These are phyloP conservation scores for Myathropa florea DNA, from an alignment of 2,888 invertebrate species.

Conservation along the genomic window DNA sequence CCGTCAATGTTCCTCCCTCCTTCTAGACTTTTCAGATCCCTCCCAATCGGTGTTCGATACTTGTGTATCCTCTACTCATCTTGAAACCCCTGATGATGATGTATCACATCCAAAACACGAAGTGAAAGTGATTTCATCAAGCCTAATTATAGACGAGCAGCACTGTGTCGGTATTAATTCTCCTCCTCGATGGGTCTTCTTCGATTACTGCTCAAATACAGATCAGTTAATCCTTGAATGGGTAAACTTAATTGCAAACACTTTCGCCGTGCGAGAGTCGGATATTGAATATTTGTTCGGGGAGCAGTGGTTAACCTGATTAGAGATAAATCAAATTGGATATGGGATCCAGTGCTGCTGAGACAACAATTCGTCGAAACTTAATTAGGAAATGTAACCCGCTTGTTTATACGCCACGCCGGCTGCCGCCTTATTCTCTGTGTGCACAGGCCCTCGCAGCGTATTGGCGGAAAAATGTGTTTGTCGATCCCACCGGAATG, in stretches of 20 bases:
- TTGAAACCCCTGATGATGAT: no score
- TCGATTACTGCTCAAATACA: not conserved
- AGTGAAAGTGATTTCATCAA: not conserved
- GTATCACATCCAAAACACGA: not conserved
- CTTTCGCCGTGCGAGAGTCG: not conserved
- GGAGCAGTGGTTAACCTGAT: not conserved
- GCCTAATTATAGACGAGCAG: not conserved
- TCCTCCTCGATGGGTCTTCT: not conserved
- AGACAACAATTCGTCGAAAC: not conserved
- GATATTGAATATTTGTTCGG: not conserved
- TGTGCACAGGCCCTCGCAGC: not conserved
- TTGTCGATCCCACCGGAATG: not conserved
- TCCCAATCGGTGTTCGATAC: no score
- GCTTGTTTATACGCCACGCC: not conserved
- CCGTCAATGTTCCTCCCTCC: no score
- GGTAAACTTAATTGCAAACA: not conserved
- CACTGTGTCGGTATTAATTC: not conserved
- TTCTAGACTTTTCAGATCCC: no score
- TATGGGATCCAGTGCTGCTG: not conserved
- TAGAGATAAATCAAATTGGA: not conserved
- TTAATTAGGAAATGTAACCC: not conserved
- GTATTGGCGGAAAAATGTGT: not conserved
- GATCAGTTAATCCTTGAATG: not conserved
- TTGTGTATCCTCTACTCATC: no score
- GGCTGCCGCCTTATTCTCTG: not conserved